Base-by-base conservation (phyloP, 2,888 invertebrate species). In the Stenchaetothrips biformis region DNA sequence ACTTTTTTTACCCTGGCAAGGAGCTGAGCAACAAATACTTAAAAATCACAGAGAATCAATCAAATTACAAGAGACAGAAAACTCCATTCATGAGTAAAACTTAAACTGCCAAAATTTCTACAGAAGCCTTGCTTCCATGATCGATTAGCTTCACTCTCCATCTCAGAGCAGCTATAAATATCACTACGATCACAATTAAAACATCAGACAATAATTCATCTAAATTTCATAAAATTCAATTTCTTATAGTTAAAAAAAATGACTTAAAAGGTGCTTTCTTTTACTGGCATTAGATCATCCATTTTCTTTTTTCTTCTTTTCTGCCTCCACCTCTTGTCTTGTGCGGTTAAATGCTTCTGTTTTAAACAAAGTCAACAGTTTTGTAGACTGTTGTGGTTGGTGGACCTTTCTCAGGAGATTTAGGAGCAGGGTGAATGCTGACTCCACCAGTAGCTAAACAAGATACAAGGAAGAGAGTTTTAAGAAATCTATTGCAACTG, bases 321-420 rank as follows among this genome's bases (percentile, higher is more conserved):
- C 92, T 82, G 92, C 92, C 85, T 93, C 94, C 0, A 94, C 92
- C 85, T 93, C 92, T 85, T 94, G 92, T 80, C 94, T 90, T 62
- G 95, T 96, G 82, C 94, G 92, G 87, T 95, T 95, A 85, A 98
- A 95, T 8, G 97, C 97, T 86, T 95, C 93, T 0, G 97, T 98
- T 89, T 96, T 97, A 80, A n/a, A 95, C 89, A 88, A 97, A 97
- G 88, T 98, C 97, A 0, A 98, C 96, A 1, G 94, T 95, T 86
- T 96, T 95, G 87, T 97, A 97, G 11, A 95, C 95, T 0, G 93
- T 84, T 18, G 88, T 62, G 87, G 86, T 48, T 21, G 67, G n/a
- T 74, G 88, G 87, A n/a, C 87, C 86, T 81, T 88, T 87, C 21
- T 87, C 85, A 16, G 84, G 82, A 21, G 87, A 87, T 77, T 87